Evolutionary conservation across 2,888 invertebrate species (phyloP).

Genomic region (Thecocarcelia acutangulata): DNA sequence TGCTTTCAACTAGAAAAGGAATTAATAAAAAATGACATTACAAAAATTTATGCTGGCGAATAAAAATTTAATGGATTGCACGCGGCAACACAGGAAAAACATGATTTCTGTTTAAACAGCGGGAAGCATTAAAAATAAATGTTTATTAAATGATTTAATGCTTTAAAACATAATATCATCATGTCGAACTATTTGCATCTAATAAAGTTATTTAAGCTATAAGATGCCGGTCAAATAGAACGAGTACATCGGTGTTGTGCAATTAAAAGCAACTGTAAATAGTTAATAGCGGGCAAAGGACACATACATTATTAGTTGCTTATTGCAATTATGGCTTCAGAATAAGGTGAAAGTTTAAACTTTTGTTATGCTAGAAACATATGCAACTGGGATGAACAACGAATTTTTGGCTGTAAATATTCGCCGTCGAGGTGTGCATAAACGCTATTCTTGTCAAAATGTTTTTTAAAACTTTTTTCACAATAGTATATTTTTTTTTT

Average conservation of each 20-base stretch:
- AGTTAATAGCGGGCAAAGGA: neutral
- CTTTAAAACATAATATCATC: constrained; percentile 4
- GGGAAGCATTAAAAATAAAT: constrained; percentile 24
- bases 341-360: too few species aligned
- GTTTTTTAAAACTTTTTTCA: too few species aligned
- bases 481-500: too few species aligned
- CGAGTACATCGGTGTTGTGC: neutral
- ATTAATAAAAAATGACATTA: constrained; percentile 52
- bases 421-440: too few species aligned
- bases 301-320: too few species aligned
- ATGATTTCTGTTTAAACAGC: constrained; percentile 7
- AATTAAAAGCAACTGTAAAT: neutral
- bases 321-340: too few species aligned
- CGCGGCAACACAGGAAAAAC: neutral
- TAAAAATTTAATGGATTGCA: constrained; percentile 27
- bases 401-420: too few species aligned
- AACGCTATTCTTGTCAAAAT: too few species aligned
- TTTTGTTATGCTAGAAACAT: too few species aligned
- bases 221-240: neutral
- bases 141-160: constrained; percentile 6
- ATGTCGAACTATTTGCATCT: neutral
- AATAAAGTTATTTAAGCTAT: neutral
- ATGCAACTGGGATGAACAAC: too few species aligned
- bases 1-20: constrained; percentile 18
- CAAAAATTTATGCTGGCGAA: constrained; percentile 54